A percentile compares a stretch with the other conserved stretches of the same genome.
These are phyloP conservation scores for Napeogenes sylphis DNA, from an alignment of 2,888 invertebrate genomes.

Conservation along the genomic window DNA sequence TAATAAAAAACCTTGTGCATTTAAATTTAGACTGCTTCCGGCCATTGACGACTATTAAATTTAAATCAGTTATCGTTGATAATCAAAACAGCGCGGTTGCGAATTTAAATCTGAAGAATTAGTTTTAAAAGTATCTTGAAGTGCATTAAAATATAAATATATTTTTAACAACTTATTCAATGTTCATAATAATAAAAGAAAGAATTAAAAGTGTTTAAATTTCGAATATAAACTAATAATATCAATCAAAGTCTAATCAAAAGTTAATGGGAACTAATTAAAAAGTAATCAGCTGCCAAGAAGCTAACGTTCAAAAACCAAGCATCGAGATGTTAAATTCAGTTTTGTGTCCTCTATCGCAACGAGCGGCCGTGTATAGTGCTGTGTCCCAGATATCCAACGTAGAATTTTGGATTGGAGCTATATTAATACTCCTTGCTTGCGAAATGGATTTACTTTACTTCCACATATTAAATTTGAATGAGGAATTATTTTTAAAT, in stretches of 20 bases:
- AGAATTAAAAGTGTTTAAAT: background rate
- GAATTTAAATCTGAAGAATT: no score
- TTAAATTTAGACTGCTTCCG: no score
- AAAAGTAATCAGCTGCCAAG: slow-evolving; percentile 29
- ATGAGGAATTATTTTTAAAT: slow-evolving; percentile 23
- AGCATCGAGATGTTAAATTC: slow-evolving; percentile 47
- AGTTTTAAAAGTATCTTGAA: no score
- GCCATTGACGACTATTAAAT: no score
- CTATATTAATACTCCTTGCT: slow-evolving; percentile 60
- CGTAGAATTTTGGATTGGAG: slow-evolving; percentile 69
- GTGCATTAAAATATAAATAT: no score
- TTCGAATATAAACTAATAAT: background rate
- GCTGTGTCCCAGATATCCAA: slow-evolving; percentile 55
- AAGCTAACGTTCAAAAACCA: slow-evolving; percentile 29
- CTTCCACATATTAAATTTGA: slow-evolving; percentile 54
- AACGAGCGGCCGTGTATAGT: slow-evolving; percentile 49
- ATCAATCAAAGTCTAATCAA: slow-evolving; percentile 1
- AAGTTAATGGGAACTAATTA: slow-evolving; percentile 22
- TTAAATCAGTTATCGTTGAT: no score
- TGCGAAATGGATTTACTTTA: slow-evolving; percentile 73
- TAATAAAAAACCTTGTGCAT: no score
- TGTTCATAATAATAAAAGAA: background rate
- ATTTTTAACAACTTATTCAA: background rate
- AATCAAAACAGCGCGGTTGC: no score
- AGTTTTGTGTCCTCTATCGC: slow-evolving; percentile 61